Evolutionary conservation across 2,797 vertebrate species (phyloP), one percentile per base, ranked within the genome.

Genomic region (Phataginus tricuspis): DNA sequence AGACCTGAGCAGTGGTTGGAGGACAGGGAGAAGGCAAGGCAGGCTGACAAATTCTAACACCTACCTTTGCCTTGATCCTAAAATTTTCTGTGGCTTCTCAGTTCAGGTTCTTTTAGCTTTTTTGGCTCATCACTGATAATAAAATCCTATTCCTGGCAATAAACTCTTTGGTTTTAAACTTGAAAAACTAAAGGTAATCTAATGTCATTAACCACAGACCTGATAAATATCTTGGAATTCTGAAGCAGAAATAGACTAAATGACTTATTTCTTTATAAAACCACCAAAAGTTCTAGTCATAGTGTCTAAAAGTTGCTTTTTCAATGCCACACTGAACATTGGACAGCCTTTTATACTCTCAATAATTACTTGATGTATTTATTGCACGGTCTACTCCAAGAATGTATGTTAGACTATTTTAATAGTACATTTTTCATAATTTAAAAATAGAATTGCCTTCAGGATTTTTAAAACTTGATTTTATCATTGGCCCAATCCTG

Each of bases 381-480:
- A 64, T 78, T 39, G 6, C 16, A 51, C 13, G 37, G 13, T 69
- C 23, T 78, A 57, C 16, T 57, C 77, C 57, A 64, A 94, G 53
- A 90, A 18, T 34, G 21, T 21, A 23, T 90, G 1, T 78, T 94
- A 55, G 37, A 59, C 74, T 57, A 66, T 72, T 78, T 91, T 78
- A 78, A 49, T 53, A 11, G 34, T 83, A 39, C 88, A 59, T 19
- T 77, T 91, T 87, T 84, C 14, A 63, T 51, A 86, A 72, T 31
- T 86, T 86, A 57, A 94, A 84, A 51, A 84, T 51, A 91, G 72
- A 57, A 61, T 86, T 75, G 16, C 11, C 90, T n/a, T 79, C 64
- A 89, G 66, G 72, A 53, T 53, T 61, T 90, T 37, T 63, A 31
- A 79, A 59, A 37, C 21, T 64, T 84, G 5, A 51, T 83, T 74